phyloP scores from a whole-genome alignment of 2,888 invertebrate genomes.

The Rhorus exstirpatorius region DNA sequence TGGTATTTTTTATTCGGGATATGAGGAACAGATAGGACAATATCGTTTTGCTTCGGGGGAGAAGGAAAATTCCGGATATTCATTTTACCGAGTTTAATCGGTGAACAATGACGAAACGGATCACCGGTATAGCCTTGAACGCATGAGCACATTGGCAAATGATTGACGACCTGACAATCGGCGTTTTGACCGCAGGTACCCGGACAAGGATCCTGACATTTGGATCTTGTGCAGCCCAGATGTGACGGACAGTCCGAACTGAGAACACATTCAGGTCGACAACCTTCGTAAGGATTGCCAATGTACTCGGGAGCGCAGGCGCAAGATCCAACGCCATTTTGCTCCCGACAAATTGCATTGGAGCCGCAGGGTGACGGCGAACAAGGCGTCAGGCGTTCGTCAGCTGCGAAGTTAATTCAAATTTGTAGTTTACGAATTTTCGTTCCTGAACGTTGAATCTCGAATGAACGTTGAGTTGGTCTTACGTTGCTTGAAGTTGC shows the following conservation, averaged over 20 bases:
- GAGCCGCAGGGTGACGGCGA: slow-evolving; percentile 88
- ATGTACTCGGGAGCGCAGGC: slow-evolving; percentile 90
- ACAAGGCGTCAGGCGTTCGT: slow-evolving; percentile 81
- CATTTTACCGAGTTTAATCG: slow-evolving; percentile 62
- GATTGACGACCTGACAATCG: slow-evolving; percentile 91
- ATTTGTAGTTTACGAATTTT: neutral
- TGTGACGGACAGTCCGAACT: slow-evolving; percentile 88
- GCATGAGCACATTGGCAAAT: slow-evolving; percentile 92
- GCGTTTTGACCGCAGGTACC: slow-evolving; percentile 93
- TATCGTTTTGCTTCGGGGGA: neutral
- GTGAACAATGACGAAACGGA: slow-evolving; percentile 90
- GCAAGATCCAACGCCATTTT: slow-evolving; percentile 87
- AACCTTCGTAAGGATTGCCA: slow-evolving; percentile 88
- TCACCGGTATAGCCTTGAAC: slow-evolving; percentile 90
- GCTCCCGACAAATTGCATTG: slow-evolving; percentile 87
- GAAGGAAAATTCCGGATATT: slow-evolving; percentile 64
- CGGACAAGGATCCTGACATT: slow-evolving; percentile 91
- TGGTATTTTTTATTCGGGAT: no score
- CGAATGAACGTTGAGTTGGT: slow-evolving; percentile 16
- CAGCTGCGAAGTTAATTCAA: slow-evolving; percentile 63
- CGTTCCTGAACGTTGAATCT: neutral
- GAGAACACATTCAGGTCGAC: slow-evolving; percentile 91
- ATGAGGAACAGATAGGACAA: neutral
- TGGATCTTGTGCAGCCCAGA: slow-evolving; percentile 89
- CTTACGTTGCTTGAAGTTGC: slow-evolving; percentile 79